These are phyloP conservation scores for Drosophila kepulauana DNA, from an alignment of 1,140 invertebrate species.

Conservation along the genomic window DNA sequence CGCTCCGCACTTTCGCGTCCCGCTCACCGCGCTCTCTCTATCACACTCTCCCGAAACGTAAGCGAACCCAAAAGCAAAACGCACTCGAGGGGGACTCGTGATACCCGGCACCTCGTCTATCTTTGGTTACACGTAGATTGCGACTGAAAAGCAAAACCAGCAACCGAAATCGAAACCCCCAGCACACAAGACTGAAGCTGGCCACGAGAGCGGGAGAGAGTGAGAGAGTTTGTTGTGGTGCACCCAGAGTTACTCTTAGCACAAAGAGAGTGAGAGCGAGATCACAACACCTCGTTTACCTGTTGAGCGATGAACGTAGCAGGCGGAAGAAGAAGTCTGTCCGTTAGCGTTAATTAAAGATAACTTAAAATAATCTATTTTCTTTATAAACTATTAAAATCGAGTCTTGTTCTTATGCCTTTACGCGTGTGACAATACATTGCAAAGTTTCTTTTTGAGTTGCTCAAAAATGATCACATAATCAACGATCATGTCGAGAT, in stretches of 20 bases:
- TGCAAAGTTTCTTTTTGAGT: conserved; percentile 18
- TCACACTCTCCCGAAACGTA: conserved; percentile 27
- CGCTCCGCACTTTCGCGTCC: conserved; percentile 69
- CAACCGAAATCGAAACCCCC: conserved; percentile 38
- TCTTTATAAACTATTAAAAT: no score
- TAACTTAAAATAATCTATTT: no score
- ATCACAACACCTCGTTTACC: conserved; percentile 35
- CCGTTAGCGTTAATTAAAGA: no score
- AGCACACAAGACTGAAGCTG: conserved; percentile 63
- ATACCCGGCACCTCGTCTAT: conserved; percentile 54
- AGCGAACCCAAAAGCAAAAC: conserved; percentile 33
- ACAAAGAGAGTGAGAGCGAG: conserved; percentile 26
- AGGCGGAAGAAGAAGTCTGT: neutral
- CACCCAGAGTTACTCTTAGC: conserved; percentile 37
- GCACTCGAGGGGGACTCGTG: conserved; percentile 38
- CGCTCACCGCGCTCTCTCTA: conserved; percentile 21
- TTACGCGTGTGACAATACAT: neutral
- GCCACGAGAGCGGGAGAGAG: conserved; percentile 24
- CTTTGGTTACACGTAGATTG: conserved; percentile 76
- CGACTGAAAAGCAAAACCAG: conserved; percentile 59
- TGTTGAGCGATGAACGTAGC: conserved; percentile 26
- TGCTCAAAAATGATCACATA: conserved; percentile 13
- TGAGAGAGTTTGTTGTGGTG: neutral
- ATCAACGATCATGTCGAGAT: neutral
- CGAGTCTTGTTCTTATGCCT: no score